Evolutionary conservation across 1,140 invertebrate genomes (phyloP), one percentile per base, ranked within the genome.

Genomic region (Hyposmocoma kahamanoa): DNA sequence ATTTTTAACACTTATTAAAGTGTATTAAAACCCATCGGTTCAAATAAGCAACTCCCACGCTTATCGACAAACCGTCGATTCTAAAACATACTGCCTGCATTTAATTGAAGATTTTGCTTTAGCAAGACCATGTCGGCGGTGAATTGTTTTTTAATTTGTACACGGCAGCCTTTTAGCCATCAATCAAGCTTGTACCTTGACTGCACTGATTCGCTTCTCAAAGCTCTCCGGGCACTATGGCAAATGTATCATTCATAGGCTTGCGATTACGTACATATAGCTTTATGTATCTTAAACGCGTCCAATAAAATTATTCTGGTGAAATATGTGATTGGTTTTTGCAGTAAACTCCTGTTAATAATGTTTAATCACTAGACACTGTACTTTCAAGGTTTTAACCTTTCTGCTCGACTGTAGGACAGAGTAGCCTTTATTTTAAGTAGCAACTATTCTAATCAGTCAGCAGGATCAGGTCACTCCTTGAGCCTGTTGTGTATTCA

Each of bases 131-230:
- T 61, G 56, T 67, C 32, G 32, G 42, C 42, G 53, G 44, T 26
- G 45, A 45, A 58, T 65, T 66, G 55, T 65, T 72, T 67, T 70
- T 70, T 71, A 63, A 67, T 74, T 75, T 64, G 59, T 68, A 51
- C 59, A 49, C 62, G 68, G 65, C 64, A 42, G 62, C 70, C 73
- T 77, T 77, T 77, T 55, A 67, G 50, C 68, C 48, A 74, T 77
- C 73, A 77, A 77, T 72, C 73, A 77, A 77, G 59, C 57, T 43
- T 77, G 73, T 77, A 77, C 13, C 3, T 10, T 17, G 15, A 3
- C 13, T 17, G 32, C 32, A 36, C 32, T 36, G 32, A 36, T 36
- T 36, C 32, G 32, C 32, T 17, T n/a, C 15, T 36, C 32, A 36
- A 36, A 36, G 32, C 11, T 36, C 32, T 6, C 11, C 15, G 18